phyloP scores from a whole-genome alignment of 2,888 invertebrate species.

The Resseliella maxima region DNA sequence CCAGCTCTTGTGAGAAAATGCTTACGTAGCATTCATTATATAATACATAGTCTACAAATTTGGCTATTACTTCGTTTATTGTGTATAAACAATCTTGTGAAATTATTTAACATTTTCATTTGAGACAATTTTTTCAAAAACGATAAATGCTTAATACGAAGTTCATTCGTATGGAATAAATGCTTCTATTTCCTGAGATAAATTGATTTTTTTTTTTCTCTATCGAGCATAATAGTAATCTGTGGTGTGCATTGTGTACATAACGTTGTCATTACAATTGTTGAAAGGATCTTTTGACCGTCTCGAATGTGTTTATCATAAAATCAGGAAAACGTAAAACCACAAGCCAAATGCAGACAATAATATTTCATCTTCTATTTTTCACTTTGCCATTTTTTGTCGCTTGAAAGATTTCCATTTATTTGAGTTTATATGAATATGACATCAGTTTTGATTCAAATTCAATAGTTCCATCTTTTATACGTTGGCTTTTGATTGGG shows the following conservation, averaged over 20 bases:
- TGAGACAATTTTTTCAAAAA: background rate
- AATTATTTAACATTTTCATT: background rate
- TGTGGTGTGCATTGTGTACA: background rate
- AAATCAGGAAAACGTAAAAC: background rate
- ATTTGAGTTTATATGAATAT: background rate
- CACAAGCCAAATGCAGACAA: slow-evolving; percentile 12
- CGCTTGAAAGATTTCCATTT: background rate
- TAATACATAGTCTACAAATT: too few relatives aligned
- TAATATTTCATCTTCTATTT: background rate
- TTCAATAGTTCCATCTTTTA: background rate
- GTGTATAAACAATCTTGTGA: background rate
- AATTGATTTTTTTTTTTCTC: background rate
- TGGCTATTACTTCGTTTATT: too few relatives aligned
- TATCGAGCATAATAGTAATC: background rate
- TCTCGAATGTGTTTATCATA: background rate
- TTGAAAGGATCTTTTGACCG: slow-evolving; percentile 1
- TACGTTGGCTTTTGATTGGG: background rate
- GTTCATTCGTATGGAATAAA: background rate
- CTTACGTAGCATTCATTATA: too few relatives aligned
- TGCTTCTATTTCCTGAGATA: background rate
- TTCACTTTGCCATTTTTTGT: background rate
- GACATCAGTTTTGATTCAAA: background rate
- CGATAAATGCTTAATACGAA: background rate
- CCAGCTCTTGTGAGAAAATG: too few relatives aligned
- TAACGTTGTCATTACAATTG: background rate